phyloP scores from a whole-genome alignment of 2,888 invertebrate species.

The Noctua janthina region DNA sequence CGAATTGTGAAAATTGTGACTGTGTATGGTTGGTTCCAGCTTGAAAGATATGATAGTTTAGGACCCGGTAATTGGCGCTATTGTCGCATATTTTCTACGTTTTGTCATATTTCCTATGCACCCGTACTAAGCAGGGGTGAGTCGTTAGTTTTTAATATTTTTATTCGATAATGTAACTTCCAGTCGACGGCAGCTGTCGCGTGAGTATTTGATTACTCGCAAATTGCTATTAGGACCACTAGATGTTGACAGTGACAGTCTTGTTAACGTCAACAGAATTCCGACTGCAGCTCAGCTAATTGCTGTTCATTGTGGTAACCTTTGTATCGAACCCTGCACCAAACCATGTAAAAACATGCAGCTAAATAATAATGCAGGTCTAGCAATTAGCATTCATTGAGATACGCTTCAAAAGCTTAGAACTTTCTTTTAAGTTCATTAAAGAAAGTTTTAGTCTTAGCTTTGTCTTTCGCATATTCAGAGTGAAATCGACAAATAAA shows the following conservation, averaged over 20 bases:
- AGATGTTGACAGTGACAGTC: conserved; percentile 48
- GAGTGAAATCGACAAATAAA: not conserved
- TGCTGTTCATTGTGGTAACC: conserved; percentile 37
- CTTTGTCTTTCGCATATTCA: not conserved
- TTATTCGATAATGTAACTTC: conserved; percentile 6
- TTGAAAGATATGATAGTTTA: not conserved
- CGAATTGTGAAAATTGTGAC: too few relatives aligned
- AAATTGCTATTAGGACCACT: conserved; percentile 56
- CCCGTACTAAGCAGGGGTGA: not conserved
- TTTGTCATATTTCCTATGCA: not conserved
- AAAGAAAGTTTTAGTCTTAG: not conserved
- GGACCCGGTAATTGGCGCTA: not conserved
- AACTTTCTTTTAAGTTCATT: too few relatives aligned
- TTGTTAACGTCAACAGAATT: conserved; percentile 51
- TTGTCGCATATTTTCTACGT: not conserved
- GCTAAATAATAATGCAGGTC: not conserved
- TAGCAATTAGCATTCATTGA: not conserved
- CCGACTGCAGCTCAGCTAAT: conserved; percentile 22
- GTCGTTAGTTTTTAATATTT: not conserved
- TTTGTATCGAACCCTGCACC: not conserved
- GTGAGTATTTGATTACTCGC: conserved; percentile 43
- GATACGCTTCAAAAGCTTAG: not conserved
- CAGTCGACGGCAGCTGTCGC: conserved; percentile 22
- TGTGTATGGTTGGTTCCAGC: not conserved
- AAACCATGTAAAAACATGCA: not conserved